Conservation (phyloP, 1,140 invertebrate species). For the Drosophila littoralis region DNA sequence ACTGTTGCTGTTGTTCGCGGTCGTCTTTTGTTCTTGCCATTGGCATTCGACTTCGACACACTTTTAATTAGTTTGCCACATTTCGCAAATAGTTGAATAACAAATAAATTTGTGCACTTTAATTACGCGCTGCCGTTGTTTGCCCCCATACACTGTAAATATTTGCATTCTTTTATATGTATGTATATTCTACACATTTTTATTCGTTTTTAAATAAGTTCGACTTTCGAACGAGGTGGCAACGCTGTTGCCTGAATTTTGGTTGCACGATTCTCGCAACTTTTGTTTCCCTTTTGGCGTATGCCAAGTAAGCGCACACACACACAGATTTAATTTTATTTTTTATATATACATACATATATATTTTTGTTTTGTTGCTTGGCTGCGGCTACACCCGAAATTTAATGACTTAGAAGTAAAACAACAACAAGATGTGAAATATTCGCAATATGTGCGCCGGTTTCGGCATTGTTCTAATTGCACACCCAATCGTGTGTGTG, state of each 20-base stretch:
- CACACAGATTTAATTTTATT: background rate
- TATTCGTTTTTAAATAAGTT: constrained; percentile 1
- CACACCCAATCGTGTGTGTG: constrained; percentile 2
- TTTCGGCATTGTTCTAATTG: constrained; percentile 31
- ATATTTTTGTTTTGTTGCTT: constrained; percentile 8
- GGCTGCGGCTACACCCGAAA: constrained; percentile 18
- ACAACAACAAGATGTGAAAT: constrained; percentile 22
- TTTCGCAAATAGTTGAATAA: constrained; percentile 75
- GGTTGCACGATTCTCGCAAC: background rate
- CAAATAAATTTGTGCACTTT: constrained; percentile 69
- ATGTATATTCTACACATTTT: background rate
- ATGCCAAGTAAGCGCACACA: background rate
- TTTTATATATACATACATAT: background rate
- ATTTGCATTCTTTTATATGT: constrained; percentile 20
- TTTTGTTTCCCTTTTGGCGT: background rate
- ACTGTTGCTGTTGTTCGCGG: constrained; percentile 51
- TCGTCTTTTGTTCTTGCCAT: constrained; percentile 76
- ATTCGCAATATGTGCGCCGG: constrained; percentile 32
- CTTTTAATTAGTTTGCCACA: constrained; percentile 80
- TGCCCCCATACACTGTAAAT: constrained; percentile 36
- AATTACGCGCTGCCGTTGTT: constrained; percentile 56
- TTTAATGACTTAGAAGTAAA: constrained; percentile 38
- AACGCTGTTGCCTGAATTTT: background rate
- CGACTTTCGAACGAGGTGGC: background rate
- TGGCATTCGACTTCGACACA: constrained; percentile 75